Conservation (phyloP, 2,797 vertebrate species). For the Meda fulgida region DNA sequence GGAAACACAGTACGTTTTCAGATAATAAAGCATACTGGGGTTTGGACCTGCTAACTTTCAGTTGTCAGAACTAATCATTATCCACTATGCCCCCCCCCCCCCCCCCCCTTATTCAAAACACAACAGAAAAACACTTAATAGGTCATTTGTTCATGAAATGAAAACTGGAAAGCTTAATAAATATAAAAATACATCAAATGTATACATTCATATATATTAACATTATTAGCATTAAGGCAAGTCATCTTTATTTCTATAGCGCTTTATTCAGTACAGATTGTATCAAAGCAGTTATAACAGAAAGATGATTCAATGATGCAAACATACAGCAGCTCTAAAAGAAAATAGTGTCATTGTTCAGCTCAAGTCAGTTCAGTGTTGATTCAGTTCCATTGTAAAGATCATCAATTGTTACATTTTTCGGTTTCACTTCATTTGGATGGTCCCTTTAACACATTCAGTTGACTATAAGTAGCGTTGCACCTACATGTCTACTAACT, state of each 20-base stretch:
- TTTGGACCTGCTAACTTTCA: background rate
- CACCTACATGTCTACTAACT: no score
- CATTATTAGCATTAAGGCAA: no score
- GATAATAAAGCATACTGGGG: background rate
- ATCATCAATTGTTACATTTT: background rate
- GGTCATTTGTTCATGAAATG: background rate
- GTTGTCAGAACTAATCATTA: conserved; percentile 7
- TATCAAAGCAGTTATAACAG: no score
- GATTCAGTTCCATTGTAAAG: background rate
- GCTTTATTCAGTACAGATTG: no score
- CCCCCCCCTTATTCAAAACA: background rate
- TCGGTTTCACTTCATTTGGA: no score
- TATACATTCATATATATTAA: no score
- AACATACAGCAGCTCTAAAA: background rate
- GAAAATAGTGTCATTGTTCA: background rate
- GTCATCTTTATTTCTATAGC: no score
- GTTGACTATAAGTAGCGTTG: no score
- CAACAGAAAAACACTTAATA: background rate
- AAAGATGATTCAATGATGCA: no score
- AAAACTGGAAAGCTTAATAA: background rate
- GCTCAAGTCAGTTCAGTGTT: background rate
- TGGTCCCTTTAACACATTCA: no score
- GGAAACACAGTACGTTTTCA: background rate
- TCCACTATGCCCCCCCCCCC: background rate
- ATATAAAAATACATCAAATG: no score